Conservation (phyloP, 2,113 vertebrate genomes). For the Erythrocercus mccallii region DNA sequence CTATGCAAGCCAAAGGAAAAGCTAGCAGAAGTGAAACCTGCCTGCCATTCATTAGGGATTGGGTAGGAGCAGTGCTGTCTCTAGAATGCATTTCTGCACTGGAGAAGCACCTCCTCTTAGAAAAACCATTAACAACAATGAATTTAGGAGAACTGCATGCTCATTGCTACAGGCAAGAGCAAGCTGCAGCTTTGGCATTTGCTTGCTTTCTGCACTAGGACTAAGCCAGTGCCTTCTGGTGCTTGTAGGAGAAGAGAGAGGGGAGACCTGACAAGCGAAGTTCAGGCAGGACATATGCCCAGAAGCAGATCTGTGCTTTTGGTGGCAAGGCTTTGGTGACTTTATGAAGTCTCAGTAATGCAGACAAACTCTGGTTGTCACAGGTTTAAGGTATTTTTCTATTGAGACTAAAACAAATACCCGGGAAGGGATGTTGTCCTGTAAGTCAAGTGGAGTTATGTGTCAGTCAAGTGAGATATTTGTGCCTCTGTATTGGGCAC, state of each 20-base stretch:
- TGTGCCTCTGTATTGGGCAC: background rate
- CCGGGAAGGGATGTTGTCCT: background rate
- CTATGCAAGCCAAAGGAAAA: background rate
- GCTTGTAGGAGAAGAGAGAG: background rate
- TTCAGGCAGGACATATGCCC: background rate
- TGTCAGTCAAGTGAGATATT: background rate
- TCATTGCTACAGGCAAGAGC: background rate
- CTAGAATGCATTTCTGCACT: background rate
- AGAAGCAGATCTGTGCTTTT: background rate
- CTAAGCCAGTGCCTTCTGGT: background rate
- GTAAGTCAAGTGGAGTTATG: background rate
- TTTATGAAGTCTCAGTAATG: background rate
- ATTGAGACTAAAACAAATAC: background rate
- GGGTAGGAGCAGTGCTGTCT: background rate
- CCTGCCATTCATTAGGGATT: background rate
- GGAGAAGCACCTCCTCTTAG: background rate
- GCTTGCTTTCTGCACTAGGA: background rate
- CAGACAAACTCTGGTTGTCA: background rate
- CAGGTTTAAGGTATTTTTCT: background rate
- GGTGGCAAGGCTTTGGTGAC: background rate
- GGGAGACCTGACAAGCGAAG: background rate
- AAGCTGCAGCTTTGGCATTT: background rate
- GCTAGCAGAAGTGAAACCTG: background rate
- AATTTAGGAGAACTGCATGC: background rate
- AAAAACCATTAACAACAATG: background rate